Base-by-base conservation (phyloP, 2,113 vertebrate species). In the Oncorhynchus nerka region DNA sequence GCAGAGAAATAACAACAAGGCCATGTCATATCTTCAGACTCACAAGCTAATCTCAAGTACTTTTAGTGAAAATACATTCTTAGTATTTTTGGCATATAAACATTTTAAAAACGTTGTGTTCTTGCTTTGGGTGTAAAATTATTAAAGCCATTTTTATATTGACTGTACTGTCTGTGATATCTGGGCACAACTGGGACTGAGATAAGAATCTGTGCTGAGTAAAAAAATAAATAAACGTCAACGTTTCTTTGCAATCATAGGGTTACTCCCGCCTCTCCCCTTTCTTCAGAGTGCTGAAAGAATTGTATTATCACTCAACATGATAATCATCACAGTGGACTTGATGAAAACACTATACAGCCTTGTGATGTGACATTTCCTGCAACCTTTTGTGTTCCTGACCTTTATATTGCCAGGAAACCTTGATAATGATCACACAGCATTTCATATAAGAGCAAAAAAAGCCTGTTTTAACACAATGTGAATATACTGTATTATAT, bases 141-240 rank as follows among this genome's bases (percentile, higher is more conserved):
- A 89, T 64, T 92, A 92, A 94, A 93, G 92, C 93, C 90, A 93
- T 93, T 94, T 94, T 94, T 94, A 91, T 93, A 94, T 90, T 91
- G 88, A 91, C 91, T 92, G 92, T 92, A 92, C 87, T 93, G 90
- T 92, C 90, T 93, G 92, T 93, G 92, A 92, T 93, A 87, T 87
- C 84, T 91, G 89, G 92, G 90, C 92, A 93, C 90, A 92, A 88
- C 5, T 55, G 84, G 85, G 90, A 91, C 90, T 91, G 87, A 88
- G 70, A 89, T 45, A 9, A 45, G 8, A 45, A 45, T 88, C 11
- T 88, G 92, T 91, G 92, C 90, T 89, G 8, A 32, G 39, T 55
- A 67, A 65, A 85, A 90, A 89, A 83, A 26, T 24, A 16, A 84
- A 92, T 92, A 94, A 94, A 94, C 90, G 92, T 93, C 88, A 92